A percentile compares a stretch with the other conserved stretches of the same genome.
phyloP scores from a whole-genome alignment of 2,888 invertebrate genomes.

The Rhamphomyia laevipes region DNA sequence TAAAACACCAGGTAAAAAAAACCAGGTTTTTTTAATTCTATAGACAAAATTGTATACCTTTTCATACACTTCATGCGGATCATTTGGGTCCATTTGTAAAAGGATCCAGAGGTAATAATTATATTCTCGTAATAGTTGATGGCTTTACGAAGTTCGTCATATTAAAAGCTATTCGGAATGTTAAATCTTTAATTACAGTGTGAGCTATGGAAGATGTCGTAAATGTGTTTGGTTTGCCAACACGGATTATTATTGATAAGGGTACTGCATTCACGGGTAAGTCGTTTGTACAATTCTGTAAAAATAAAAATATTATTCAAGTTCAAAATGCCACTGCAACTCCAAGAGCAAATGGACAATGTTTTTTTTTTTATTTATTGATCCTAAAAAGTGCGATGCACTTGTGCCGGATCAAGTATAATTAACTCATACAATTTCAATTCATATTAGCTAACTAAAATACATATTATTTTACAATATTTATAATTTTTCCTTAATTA shows the following conservation, averaged over 20 bases:
- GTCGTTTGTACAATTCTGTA: slow-evolving; percentile 24
- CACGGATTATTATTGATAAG: slow-evolving; percentile 28
- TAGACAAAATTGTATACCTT: slow-evolving; percentile 30
- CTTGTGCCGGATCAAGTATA: no score
- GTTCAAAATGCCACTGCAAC: no score
- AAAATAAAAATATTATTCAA: neutral
- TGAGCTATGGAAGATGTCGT: slow-evolving; percentile 21
- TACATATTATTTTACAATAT: no score
- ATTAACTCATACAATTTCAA: no score
- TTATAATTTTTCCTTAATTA: no score
- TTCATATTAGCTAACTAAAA: no score
- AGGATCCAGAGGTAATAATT: slow-evolving; percentile 22
- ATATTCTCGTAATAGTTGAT: slow-evolving; percentile 24
- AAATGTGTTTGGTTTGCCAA: slow-evolving; percentile 22
- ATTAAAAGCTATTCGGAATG: slow-evolving; percentile 22
- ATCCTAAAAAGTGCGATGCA: no score
- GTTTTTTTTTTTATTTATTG: no score
- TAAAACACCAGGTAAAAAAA: slow-evolving; percentile 21
- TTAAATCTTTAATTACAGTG: slow-evolving; percentile 22
- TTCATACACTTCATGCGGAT: slow-evolving; percentile 34
- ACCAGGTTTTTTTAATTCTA: slow-evolving; percentile 30
- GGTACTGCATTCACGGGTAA: slow-evolving; percentile 30
- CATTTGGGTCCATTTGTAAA: slow-evolving; percentile 33
- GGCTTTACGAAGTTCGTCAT: slow-evolving; percentile 7
- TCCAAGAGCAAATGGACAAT: no score